Conservation (phyloP, 2,888 invertebrate species). For the Alcis repandata region DNA sequence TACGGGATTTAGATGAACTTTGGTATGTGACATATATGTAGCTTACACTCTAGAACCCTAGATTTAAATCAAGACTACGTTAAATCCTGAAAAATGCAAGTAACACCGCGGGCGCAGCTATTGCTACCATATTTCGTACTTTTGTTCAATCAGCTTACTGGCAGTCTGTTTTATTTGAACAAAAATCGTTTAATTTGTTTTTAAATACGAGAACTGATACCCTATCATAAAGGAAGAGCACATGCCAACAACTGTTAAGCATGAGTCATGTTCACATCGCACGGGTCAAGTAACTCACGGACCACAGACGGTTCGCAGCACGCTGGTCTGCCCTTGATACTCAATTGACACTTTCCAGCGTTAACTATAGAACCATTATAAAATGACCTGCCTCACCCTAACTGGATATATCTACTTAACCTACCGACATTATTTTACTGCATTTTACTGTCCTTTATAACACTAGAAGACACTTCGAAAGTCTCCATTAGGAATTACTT, state of each 20-base stretch:
- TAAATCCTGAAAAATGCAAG: too few relatives aligned
- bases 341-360: slow-evolving; percentile 30
- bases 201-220: not conserved
- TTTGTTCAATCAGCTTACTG: too few relatives aligned
- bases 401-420: slow-evolving; percentile 28
- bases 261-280: slow-evolving; percentile 43
- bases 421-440: slow-evolving; percentile 22
- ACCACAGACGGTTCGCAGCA: slow-evolving; percentile 32
- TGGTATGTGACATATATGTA: too few relatives aligned
- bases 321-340: slow-evolving; percentile 42
- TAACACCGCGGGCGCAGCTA: too few relatives aligned
- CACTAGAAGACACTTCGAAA: not conserved
- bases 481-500: not conserved
- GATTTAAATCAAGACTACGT: too few relatives aligned
- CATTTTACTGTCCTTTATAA: slow-evolving; percentile 14
- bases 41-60: too few relatives aligned
- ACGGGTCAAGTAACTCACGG: slow-evolving; percentile 47
- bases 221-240: slow-evolving; percentile 21
- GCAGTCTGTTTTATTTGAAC: too few relatives aligned
- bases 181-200: not conserved
- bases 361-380: slow-evolving; percentile 30
- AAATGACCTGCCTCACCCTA: slow-evolving; percentile 37
- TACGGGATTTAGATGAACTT: too few relatives aligned
- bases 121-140: too few relatives aligned
- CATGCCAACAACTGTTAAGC: slow-evolving; percentile 34